Percentiles rank a stretch among this genome's conserved stretches.
These are phyloP conservation scores for Oscheius sp. DNA, from an alignment of 2,888 invertebrate genomes.

Conservation along the genomic window DNA sequence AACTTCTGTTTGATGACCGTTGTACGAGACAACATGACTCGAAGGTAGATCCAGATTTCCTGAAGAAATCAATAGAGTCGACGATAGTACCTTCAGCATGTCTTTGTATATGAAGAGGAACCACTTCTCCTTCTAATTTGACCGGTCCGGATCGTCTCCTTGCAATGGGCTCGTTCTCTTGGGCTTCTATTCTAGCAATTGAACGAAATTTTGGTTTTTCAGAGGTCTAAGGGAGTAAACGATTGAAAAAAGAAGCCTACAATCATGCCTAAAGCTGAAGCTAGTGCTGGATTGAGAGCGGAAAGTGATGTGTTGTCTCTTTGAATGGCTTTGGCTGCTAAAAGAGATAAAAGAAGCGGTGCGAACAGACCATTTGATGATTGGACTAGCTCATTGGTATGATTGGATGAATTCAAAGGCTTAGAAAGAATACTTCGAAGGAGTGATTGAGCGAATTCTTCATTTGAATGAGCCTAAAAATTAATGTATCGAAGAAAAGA, in stretches of 20 bases:
- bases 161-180: background rate
- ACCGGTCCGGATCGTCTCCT: slow-evolving; percentile 15
- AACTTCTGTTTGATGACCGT: slow-evolving; percentile 26
- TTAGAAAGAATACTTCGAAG: background rate
- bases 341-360: background rate
- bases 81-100: background rate
- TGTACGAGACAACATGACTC: slow-evolving; percentile 14
- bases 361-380: no score
- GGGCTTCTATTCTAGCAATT: no score
- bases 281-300: slow-evolving; percentile 21
- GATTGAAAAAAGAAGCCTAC: background rate
- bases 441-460: background rate
- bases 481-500: background rate
- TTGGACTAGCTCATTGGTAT: no score
- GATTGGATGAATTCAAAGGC: background rate
- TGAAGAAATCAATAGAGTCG: background rate
- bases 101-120: slow-evolving; percentile 8
- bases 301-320: background rate
- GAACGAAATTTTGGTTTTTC: background rate
- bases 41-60: slow-evolving; percentile 3
- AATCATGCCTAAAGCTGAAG: slow-evolving; percentile 12
- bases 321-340: background rate
- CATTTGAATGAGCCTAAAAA: background rate
- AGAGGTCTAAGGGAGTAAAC: background rate
- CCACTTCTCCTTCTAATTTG: background rate